A percentile compares a stretch with the other conserved stretches of the same genome.
Evolutionary conservation across 2,888 invertebrate genomes (phyloP).

Genomic region (Mechanitis messenoides): DNA sequence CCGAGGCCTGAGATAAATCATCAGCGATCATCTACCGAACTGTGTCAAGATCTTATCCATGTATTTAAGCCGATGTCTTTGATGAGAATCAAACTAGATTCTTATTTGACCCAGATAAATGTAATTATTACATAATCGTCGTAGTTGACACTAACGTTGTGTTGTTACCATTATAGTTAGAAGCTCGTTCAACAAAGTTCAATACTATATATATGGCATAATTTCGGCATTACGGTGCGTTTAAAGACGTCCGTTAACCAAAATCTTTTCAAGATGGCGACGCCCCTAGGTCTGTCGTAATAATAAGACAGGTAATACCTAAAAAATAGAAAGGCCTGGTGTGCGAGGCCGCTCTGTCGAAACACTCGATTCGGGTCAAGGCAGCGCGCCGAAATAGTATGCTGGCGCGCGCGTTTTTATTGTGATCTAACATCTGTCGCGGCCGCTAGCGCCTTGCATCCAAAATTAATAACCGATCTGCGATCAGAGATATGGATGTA

Average conservation of each 20-base stretch:
- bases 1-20: constrained; percentile 58
- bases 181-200: background rate
- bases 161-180: background rate
- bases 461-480: constrained; percentile 14
- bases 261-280: constrained; percentile 68
- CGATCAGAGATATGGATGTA: background rate
- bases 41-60: constrained; percentile 68
- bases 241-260: constrained; percentile 49
- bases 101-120: constrained; percentile 24
- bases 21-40: constrained; percentile 63
- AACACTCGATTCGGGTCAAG: constrained; percentile 75
- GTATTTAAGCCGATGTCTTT: constrained; percentile 31
- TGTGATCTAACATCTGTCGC: constrained; percentile 75
- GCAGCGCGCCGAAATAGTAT: constrained; percentile 75
- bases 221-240: constrained; percentile 11
- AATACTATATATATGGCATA: background rate
- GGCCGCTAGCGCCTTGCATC: constrained; percentile 43
- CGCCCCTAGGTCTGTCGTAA: constrained; percentile 69
- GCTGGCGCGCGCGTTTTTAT: constrained; percentile 72
- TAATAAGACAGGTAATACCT: constrained; percentile 76
- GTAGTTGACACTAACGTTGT: background rate
- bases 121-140: background rate
- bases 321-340: constrained; percentile 77
- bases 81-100: constrained; percentile 30
- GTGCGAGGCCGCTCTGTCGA: constrained; percentile 75